Evolutionary conservation across 2,113 vertebrate species (phyloP).

Genomic region (Cygnus atratus): DNA sequence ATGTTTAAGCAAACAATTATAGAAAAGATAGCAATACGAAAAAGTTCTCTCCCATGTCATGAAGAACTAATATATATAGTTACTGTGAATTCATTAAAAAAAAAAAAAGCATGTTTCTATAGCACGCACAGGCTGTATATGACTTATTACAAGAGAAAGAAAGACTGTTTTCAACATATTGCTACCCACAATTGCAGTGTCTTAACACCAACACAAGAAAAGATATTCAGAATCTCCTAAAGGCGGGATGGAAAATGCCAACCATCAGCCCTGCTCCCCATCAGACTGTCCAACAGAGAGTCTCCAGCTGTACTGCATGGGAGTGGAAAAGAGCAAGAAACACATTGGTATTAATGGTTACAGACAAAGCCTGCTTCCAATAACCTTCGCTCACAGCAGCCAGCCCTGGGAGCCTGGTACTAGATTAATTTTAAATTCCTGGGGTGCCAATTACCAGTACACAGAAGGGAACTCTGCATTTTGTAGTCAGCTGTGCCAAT

Average conservation of each 20-base stretch:
- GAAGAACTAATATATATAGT: neutral
- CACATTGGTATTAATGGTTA: fast-evolving
- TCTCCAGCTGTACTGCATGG: neutral
- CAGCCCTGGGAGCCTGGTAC: neutral
- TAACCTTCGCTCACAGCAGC: neutral
- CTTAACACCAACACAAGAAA: neutral
- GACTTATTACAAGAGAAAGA: neutral
- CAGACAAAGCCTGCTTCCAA: neutral
- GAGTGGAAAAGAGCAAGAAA: neutral
- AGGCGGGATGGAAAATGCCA: neutral
- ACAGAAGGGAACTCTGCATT: neutral
- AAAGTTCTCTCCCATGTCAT: neutral
- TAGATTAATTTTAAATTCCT: neutral
- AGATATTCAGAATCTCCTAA: neutral
- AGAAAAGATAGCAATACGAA: neutral
- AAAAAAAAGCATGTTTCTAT: neutral
- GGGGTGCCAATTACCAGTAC: conserved; percentile 10
- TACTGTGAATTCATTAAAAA: neutral
- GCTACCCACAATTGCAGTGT: neutral
- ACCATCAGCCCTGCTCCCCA: neutral
- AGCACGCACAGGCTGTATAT: neutral
- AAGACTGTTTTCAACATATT: neutral
- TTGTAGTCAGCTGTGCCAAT: conserved; percentile 33
- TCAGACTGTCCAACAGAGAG: neutral
- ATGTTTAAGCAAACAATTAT: neutral